Evolutionary conservation across 2,888 invertebrate genomes (phyloP).

Genomic region (Timema podura): DNA sequence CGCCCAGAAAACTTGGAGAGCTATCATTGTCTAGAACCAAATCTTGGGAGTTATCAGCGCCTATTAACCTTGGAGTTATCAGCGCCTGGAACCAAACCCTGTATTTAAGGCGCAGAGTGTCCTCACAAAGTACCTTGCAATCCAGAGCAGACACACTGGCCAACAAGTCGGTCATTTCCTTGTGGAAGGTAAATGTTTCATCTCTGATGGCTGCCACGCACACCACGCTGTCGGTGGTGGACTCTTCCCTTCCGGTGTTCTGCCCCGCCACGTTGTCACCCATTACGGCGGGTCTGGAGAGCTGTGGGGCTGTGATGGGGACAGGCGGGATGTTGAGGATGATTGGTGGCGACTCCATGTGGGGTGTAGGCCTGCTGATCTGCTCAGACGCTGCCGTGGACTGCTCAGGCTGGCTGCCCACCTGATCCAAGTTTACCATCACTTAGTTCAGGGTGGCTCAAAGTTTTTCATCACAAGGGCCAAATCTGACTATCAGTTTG

Average conservation of each 20-base stretch:
- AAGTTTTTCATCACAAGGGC: no score
- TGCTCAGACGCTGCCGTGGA: background rate
- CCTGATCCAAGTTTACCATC: no score
- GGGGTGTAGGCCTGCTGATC: background rate
- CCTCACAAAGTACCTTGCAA: slow-evolving; percentile 28
- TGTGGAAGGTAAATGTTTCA: slow-evolving; percentile 61
- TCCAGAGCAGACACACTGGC: slow-evolving; percentile 52
- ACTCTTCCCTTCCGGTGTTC: background rate
- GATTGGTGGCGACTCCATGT: background rate
- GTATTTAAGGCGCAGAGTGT: no score
- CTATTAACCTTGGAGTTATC: no score
- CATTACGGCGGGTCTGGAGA: background rate
- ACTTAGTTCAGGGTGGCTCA: no score
- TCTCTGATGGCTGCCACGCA: slow-evolving; percentile 60
- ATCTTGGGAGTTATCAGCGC: no score
- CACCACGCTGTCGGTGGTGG: slow-evolving; percentile 34
- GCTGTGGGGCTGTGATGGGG: background rate
- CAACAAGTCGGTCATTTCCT: slow-evolving; percentile 59
- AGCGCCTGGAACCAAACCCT: no score
- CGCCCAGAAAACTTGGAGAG: no score
- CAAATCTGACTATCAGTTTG: no score
- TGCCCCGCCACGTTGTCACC: background rate
- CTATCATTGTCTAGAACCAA: no score
- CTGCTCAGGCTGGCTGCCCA: no score
- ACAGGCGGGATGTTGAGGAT: background rate